Evolutionary conservation across 2,888 invertebrate genomes (phyloP).

Genomic region (Tupiocoris notatus): DNA sequence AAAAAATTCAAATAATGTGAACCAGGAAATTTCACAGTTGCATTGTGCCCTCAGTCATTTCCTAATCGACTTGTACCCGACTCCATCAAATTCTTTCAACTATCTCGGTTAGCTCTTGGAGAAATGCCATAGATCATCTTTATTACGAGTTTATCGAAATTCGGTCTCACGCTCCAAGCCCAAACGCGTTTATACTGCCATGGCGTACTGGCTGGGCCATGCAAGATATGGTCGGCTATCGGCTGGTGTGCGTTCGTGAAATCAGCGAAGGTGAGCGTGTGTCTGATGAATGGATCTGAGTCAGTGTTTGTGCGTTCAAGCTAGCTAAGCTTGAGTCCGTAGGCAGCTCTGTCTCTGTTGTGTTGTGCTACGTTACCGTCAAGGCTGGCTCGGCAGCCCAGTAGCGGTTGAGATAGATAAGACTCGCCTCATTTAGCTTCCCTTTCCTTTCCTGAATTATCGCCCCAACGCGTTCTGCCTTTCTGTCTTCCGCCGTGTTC

Average conservation of each 20-base stretch:
- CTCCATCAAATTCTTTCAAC: no score
- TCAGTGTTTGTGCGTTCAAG: not conserved
- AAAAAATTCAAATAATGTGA: no score
- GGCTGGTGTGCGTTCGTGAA: not conserved
- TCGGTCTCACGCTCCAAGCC: no score
- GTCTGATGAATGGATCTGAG: not conserved
- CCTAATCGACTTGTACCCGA: no score
- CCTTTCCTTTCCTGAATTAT: not conserved
- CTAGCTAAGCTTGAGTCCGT: not conserved
- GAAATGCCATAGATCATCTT: no score
- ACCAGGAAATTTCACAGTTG: no score
- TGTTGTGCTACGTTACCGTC: not conserved
- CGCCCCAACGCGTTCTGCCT: not conserved
- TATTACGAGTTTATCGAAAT: no score
- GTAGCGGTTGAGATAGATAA: not conserved
- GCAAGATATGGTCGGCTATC: not conserved
- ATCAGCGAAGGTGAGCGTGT: not conserved
- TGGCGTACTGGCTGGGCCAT: not conserved
- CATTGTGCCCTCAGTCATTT: no score
- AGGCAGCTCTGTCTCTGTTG: not conserved
- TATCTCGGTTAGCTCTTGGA: no score
- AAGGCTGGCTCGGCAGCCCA: no score
- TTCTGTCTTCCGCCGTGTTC: not conserved
- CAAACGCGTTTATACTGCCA: no score
- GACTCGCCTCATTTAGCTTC: not conserved